phyloP scores from a whole-genome alignment of 2,888 invertebrate genomes.

The Athalia circularis region DNA sequence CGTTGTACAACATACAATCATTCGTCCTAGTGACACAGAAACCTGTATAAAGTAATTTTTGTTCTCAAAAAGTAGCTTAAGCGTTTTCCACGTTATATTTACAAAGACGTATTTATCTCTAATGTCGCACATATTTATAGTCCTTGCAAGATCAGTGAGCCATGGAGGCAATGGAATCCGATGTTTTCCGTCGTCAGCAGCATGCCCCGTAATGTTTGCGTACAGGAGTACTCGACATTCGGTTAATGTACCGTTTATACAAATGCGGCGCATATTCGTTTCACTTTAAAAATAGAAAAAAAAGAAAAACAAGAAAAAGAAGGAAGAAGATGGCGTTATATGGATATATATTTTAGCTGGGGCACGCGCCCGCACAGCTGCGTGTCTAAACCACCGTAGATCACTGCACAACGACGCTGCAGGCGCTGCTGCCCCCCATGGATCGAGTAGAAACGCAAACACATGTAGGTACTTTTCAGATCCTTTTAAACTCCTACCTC shows the following conservation, averaged over 20 bases:
- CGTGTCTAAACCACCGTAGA: conserved; percentile 23
- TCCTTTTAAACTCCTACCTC: conserved; percentile 3
- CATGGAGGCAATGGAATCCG: background rate
- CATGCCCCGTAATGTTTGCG: background rate
- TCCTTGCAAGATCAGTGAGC: background rate
- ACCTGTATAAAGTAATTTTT: background rate
- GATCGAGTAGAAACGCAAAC: conserved; percentile 40
- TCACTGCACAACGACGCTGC: background rate
- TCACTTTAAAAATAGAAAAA: conserved; percentile 38
- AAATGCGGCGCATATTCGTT: background rate
- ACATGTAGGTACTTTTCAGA: conserved; percentile 35
- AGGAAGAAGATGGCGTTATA: conserved; percentile 36
- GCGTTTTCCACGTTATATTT: conserved; percentile 14
- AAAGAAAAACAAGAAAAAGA: conserved; percentile 37
- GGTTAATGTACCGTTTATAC: conserved; percentile 13
- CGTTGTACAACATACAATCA: background rate
- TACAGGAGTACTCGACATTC: conserved; percentile 35
- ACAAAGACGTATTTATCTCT: background rate
- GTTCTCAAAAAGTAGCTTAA: background rate
- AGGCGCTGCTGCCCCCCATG: conserved; percentile 24
- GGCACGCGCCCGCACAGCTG: conserved; percentile 43
- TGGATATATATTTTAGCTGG: conserved; percentile 27
- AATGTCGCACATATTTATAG: background rate
- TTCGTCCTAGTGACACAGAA: conserved; percentile 27
- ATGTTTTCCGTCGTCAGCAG: conserved; percentile 4